Base-by-base conservation (phyloP, 1,140 invertebrate species). In the Trichogramma pretiosum region DNA sequence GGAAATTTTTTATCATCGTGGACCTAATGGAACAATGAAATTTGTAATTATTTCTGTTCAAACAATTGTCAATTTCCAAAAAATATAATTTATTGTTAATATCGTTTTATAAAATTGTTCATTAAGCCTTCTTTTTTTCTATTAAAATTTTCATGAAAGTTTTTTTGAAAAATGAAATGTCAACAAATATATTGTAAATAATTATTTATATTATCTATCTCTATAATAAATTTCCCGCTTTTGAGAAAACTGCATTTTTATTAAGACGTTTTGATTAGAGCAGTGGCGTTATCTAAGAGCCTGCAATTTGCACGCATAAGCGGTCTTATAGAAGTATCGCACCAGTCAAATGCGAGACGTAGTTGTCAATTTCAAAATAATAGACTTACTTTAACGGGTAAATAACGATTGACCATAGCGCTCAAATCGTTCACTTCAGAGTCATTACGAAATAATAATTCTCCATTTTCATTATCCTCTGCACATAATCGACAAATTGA, bases 401-500 rank as follows among this genome's bases (percentile, higher is more conserved):
- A 73, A 73, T 83, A 84, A 46, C 74, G 74, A 67, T 85, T 84
- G 30, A 85, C 73, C 56, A 83, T 67, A 36, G 72, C 65, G 64
- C 75, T 73, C 64, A 84, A 72, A 70, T 77, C 77, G 41, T 70
- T 63, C 59, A 75, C 76, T 61, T 77, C 76, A 56, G 74, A 69
- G 42, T 78, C 73, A 52, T 59, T 56, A 7, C 63, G 61, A 67
- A 77, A 84, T 57, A 85, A 67, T 56, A 76, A 70, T 48, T 77
- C 78, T 50, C 80, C 81, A 60, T 78, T 82, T 54, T 75, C 70
- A 72, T 83, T 84, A 67, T 81, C 73, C 68, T 81, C 77, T 8
- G 76, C 80, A 73, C 82, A 85, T 65, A 85, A 74, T 71, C 82
- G 74, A 72, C 82, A 85, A 71, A 81, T 73, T 50, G 73, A 76